Base-by-base conservation (phyloP, 2,888 invertebrate genomes). In the Andrena bucephala region DNA sequence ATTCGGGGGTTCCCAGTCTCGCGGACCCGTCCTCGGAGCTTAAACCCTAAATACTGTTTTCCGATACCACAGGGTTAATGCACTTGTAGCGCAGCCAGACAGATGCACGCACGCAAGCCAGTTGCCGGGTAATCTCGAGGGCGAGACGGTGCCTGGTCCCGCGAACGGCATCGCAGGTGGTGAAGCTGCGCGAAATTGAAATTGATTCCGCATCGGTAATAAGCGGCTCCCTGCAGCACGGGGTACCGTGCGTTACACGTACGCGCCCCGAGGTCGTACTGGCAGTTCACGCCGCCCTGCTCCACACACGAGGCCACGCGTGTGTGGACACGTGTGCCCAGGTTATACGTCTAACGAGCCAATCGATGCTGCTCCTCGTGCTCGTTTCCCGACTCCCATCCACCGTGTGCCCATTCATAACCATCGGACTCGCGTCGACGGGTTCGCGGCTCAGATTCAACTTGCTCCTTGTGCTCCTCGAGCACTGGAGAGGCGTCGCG, bases 171-270 rank as follows among this genome's bases (percentile, higher is more conserved):
- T 87, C 87, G 81, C 86, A 89, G 88, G 83, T 85, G 89, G 85
- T 78, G 85, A 85, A 83, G 84, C 84, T 77, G 77, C 81, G 90
- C 87, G 84, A 90, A 91, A 90, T 90, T 91, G 91, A 90, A 90
- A 90, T 90, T 91, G 90, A 90, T 90, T 90, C 86, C 91, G 89
- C 87, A 89, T 90, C 90, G 85, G 87, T 88, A 88, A 88, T 88
- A 88, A 88, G 87, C 82, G 79, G 82, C 84, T 89, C 84, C 88
- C 85, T 83, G 81, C 81, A 67, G 79, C 77, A 57, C 63, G 31
- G 71, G 69, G 77, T 60, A 71, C 75, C 75, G 71, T 73, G 69
- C 79, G 77, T 68, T 82, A 72, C 74, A 79, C 48, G 71, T 62
- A 79, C 72, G 78, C 50, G 75, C 77, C 75, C 67, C 72, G 86